Evolutionary conservation across 2,113 vertebrate species (phyloP).

Genomic region (Pelvicachromis taeniatus): DNA sequence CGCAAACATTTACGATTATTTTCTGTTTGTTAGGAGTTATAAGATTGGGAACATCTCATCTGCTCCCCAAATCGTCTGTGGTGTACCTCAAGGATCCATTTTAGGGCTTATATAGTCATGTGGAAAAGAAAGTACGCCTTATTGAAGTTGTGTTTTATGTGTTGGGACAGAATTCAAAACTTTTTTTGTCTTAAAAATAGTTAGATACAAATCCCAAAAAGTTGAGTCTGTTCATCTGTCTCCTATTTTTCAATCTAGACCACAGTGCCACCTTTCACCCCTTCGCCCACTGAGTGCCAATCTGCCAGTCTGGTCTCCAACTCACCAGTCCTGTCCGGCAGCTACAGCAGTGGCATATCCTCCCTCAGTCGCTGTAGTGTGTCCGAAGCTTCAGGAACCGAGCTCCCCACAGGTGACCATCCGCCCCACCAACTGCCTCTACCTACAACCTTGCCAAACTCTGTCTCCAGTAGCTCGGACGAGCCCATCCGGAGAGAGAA

Average conservation of each 20-base stretch:
- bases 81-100: background rate
- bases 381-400: constrained; percentile 90
- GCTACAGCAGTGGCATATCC: constrained; percentile 97
- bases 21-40: background rate
- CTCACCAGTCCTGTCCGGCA: constrained; percentile 90
- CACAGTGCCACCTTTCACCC: constrained; percentile 84
- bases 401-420: constrained; percentile 77
- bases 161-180: background rate
- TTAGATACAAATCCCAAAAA: background rate
- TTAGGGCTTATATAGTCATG: background rate
- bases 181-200: background rate
- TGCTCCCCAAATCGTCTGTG: background rate
- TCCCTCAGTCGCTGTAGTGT: constrained; percentile 94
- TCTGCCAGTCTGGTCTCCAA: constrained; percentile 85
- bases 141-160: background rate
- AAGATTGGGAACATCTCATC: background rate
- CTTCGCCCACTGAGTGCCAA: constrained; percentile 92
- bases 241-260: constrained; percentile 62
- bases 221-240: background rate
- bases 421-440: constrained; percentile 52
- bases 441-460: constrained; percentile 68
- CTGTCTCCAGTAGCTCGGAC: constrained; percentile 77
- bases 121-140: background rate
- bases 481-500: constrained; percentile 88
- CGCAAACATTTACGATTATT: background rate